Evolutionary conservation across 2,113 vertebrate genomes (phyloP).

Genomic region (Motacilla tschutschensis): DNA sequence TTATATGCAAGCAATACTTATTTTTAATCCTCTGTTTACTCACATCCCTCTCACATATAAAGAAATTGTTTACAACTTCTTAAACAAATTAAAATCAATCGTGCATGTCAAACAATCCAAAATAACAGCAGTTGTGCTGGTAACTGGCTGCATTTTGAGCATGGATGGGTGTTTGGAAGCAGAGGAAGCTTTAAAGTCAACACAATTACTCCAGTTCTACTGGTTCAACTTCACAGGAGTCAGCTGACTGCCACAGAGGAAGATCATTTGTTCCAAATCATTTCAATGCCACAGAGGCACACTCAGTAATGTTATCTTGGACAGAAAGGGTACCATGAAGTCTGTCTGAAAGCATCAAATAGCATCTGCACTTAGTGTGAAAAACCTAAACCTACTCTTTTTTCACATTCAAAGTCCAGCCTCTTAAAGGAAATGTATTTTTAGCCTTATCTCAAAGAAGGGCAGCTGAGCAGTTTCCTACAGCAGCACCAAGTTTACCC

Average conservation of each 20-base stretch:
- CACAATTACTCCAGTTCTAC: neutral
- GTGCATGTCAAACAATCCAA: neutral
- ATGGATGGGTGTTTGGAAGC: neutral
- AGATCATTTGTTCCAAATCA: neutral
- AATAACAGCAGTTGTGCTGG: neutral
- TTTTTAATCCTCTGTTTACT: neutral
- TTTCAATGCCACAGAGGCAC: neutral
- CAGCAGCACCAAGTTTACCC: neutral
- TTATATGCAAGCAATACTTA: neutral
- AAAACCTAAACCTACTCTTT: neutral
- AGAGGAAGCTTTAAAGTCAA: neutral
- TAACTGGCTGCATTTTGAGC: neutral
- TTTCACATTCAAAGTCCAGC: neutral
- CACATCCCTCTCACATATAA: neutral
- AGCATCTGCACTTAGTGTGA: neutral
- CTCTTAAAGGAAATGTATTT: conserved; percentile 4
- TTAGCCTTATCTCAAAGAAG: conserved; percentile 11
- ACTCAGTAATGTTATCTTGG: neutral
- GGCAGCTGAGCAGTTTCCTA: neutral
- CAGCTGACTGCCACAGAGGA: neutral
- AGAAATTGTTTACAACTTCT: neutral
- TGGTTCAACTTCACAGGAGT: neutral
- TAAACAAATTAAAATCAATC: neutral
- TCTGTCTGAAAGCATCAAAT: neutral
- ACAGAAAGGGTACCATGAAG: neutral